Base-by-base conservation (phyloP, 2,888 invertebrate genomes). In the Carpatolechia fugitivella region DNA sequence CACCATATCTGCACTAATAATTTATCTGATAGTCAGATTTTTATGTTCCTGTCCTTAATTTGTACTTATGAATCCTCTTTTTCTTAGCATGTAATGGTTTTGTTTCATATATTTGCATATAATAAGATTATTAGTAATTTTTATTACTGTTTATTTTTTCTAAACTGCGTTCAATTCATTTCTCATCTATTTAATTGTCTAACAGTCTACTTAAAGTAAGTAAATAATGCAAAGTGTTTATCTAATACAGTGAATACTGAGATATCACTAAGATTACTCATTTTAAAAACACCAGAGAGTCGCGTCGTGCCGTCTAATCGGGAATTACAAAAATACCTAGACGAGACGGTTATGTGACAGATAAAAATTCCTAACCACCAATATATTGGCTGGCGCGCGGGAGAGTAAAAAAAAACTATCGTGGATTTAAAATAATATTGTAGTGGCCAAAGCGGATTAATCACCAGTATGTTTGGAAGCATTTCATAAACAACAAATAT, bases 311-410 rank as follows among this genome's bases (percentile, higher is more conserved):
- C 72, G 75, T 77, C 80, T 80, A 76, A 80, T 80, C 77, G 72
- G 69, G 65, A 74, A 69, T 69, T 68, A 65, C 74, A 68, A 68
- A 78, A 75, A 83, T 82, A 72, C 76, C 77, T 78, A 76, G 76
- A 72, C 80, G 75, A n/a, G n/a, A 78, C 80, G 60, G 60, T 80
- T 71, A 78, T 74, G 75, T 78, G 82, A 78, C 81, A 80, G 69
- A 80, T 80, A 80, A 80, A 82, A 78, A 80, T 81, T 76, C 80
- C 76, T 68, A 73, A 68, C 66, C 66, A 66, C 60, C 58, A 68
- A 78, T 78, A 78, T 76, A 80, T 76, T 59, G 65, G 50, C 55
- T 49, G 66, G 63, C 60, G 63, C 57, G 66, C 29, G 29, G 29
- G 11, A 44, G 24, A 44, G 47, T 59, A 60, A 61, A 60, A 61